Conservation (phyloP, 2,797 vertebrate species). For the Ispidina lecontei region DNA sequence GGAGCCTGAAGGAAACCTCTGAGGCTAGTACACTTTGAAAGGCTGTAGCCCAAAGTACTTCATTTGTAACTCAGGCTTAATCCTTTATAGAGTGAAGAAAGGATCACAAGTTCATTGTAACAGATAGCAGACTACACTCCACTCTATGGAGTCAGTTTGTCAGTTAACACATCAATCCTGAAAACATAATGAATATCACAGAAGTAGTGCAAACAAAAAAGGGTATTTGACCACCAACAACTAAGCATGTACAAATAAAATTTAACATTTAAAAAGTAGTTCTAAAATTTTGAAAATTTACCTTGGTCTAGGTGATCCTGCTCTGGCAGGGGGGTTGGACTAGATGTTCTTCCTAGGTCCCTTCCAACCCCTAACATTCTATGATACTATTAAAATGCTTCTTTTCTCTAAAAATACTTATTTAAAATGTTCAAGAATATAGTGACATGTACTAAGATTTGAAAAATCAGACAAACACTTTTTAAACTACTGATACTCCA, state of each 20-base stretch:
- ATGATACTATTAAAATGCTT: neutral
- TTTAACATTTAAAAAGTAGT: neutral
- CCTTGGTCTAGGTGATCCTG: no score
- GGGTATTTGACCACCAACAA: neutral
- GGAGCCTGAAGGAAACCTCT: neutral
- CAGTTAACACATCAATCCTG: neutral
- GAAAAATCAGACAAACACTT: neutral
- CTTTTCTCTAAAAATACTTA: neutral
- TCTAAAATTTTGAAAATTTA: neutral
- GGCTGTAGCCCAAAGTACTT: neutral
- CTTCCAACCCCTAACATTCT: no score
- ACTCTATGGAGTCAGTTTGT: neutral
- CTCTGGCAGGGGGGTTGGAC: no score
- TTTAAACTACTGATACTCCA: neutral
- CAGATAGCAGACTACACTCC: neutral
- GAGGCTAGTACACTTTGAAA: neutral
- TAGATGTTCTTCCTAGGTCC: no score
- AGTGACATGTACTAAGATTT: neutral
- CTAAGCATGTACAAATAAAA: neutral
- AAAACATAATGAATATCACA: neutral
- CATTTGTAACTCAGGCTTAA: neutral
- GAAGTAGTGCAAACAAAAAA: neutral
- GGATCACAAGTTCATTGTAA: fast-evolving
- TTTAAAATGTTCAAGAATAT: neutral
- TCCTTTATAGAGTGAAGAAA: neutral